Evolutionary conservation across 2,888 invertebrate genomes (phyloP), one percentile per base, ranked within the genome.

Genomic region (Ophioninae sp.): DNA sequence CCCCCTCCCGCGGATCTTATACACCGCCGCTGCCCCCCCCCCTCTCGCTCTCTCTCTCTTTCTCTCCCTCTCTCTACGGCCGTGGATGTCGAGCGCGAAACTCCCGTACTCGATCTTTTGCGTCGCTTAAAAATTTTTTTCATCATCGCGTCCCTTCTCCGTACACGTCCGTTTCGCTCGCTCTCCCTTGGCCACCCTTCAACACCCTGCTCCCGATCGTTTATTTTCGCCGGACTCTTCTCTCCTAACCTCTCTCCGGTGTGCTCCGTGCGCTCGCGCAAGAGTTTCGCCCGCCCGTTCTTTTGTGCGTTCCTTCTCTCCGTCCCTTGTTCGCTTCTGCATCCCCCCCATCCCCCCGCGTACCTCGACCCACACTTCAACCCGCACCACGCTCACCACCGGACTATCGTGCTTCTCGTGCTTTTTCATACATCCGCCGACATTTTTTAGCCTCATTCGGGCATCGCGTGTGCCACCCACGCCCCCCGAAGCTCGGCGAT

Each of bases 221-320:
- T 68, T 77, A 73, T 76, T 73, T 76, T 44, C 62, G 23, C 57
- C 78, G 61, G 61, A 84, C 81, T 84, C 78, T 84, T 81, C 83
- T 80, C 74, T 64, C 70, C 50, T 44, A 80, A 41, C 50, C 59
- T 69, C 69, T 74, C 62, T 79, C 85, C 81, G 84, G 81, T 76
- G 81, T 77, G 72, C 85, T 74, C 86, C 83, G 10, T 64, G 62
- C 41, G 5, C 67, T 44, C 67, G 65, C 72, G 61, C 78, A 30
- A 17, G 13, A 72, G 67, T 79, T 69, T 81, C 81, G 59, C 65
- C 73, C 65, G 68, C 21, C 13, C 79, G 61, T 75, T 67, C 80
- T 79, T 72, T 39, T 56, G 67, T 69, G n/a, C 17, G 7, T 21
- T 65, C 70, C 20, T 61, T 62, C 23, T 20, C 17, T 69, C 64